Base-by-base conservation (phyloP, 2,797 vertebrate genomes). In the Typhlichthys subterraneus region DNA sequence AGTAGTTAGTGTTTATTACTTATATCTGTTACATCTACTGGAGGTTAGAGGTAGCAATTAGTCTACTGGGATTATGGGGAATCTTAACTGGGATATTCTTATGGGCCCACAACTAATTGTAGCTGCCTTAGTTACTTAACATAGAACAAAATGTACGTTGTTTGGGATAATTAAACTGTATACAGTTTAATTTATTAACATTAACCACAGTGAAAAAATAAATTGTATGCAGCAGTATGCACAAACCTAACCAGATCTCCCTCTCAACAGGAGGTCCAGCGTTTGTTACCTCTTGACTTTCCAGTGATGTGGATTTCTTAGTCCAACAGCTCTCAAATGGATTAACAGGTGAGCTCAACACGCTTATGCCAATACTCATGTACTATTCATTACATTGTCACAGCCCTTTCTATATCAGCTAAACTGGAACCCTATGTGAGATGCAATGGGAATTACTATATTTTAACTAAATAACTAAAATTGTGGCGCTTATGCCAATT, bases 331-430 rank as follows among this genome's bases (percentile, higher is more conserved):
- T 59, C 56, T 62, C 67, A 8, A 46, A 82, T 82, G 85, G 85
- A 86, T 80, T 87, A 85, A 82, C 45, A 87, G 82, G 88, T 86
- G 15, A 69, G 77, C n/a, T 66, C 31, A 33, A 59, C 3, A 46
- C 64, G 17, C 13, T 19, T n/a, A 13, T 45, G 23, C 47, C 13
- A 46, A 12, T 58, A 23, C 50, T 59, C 17, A 14, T 59, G 47
- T 53, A 31, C 46, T 17, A 60, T 51, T 63, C 11, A 65, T 71
- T 54, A 50, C 14, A 49, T 42, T 9, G 52, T 52, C 59, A 17
- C 50, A 13, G 47, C 45, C 45, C 7, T 42, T 42, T 29, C 23
- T 29, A 29, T 29, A 29, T 29, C 23, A 15, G 10, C 60, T 38
- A 47, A 58, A 63, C 51, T 49, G 0, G 0, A 52, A 38, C 29